Evolutionary conservation across 1,140 invertebrate species (phyloP).

Genomic region (Adelges cooleyi): DNA sequence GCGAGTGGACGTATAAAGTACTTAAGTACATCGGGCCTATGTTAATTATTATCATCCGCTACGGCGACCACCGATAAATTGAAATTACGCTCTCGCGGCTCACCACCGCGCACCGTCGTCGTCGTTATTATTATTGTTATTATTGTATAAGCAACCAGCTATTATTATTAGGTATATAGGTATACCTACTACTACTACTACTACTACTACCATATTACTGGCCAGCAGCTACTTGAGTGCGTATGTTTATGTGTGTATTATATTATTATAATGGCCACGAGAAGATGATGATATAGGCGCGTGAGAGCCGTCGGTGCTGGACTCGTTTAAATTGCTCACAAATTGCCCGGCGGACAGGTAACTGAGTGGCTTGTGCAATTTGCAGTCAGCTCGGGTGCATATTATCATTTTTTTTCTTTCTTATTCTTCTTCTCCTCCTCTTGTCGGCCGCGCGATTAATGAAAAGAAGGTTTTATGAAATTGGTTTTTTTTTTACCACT

Average conservation of each 20-base stretch:
- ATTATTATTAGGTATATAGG: no score
- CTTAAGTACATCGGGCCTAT: neutral
- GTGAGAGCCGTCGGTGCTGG: conserved; percentile 7
- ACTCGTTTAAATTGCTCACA: conserved; percentile 20
- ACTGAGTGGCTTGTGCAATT: no score
- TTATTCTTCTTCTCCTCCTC: neutral
- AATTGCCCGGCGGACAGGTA: conserved; percentile 10
- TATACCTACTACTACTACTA: no score
- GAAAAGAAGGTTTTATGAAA: conserved; percentile 7
- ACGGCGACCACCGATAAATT: conserved; percentile 3
- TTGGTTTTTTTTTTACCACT: neutral
- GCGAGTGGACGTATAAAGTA: no score
- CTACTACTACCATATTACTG: neutral
- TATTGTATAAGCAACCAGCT: no score
- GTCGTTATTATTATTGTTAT: no score
- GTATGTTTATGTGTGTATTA: neutral
- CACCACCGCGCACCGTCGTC: neutral
- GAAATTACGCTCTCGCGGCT: conserved; percentile 4
- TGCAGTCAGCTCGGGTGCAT: no score
- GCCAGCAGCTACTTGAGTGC: neutral
- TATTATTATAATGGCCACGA: neutral
- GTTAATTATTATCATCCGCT: conserved; percentile 5
- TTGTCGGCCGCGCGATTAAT: neutral
- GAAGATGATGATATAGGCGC: neutral
- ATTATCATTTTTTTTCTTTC: neutral